Evolutionary conservation across 2,113 vertebrate species (phyloP).

Genomic region (Tragelaphus strepsiceros): DNA sequence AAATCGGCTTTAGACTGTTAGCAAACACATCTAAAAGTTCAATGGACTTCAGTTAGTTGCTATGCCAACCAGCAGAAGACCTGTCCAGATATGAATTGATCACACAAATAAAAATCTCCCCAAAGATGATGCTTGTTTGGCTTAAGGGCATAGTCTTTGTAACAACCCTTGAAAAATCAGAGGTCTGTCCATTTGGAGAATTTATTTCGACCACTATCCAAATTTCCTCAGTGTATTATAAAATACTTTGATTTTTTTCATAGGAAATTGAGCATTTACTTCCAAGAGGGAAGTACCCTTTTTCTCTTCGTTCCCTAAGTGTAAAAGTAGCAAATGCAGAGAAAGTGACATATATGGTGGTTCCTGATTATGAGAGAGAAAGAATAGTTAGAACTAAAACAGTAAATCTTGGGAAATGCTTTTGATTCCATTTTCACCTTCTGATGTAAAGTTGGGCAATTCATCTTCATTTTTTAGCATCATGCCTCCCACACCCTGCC

Average conservation of each 20-base stretch:
- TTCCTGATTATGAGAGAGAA: neutral
- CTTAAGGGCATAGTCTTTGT: conserved; percentile 64
- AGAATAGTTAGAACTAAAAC: neutral
- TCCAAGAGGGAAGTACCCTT: neutral
- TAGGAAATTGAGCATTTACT: conserved; percentile 1
- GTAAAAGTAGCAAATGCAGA: neutral
- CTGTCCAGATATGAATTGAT: conserved; percentile 78
- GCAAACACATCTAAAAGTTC: conserved; percentile 75
- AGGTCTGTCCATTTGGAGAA: conserved; percentile 25
- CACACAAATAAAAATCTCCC: conserved; percentile 76
- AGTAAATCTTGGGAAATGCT: neutral
- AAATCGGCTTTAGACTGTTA: conserved; percentile 66
- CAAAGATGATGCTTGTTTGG: conserved; percentile 71
- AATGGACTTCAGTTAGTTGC: conserved; percentile 77
- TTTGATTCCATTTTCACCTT: neutral
- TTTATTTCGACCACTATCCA: conserved; percentile 56
- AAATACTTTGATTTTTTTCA: neutral
- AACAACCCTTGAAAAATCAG: conserved; percentile 69
- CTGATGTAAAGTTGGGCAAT: neutral
- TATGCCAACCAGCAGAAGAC: conserved; percentile 76
- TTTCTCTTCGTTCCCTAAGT: neutral
- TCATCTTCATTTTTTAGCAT: neutral
- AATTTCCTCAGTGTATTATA: conserved; percentile 40
- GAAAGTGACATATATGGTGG: neutral
- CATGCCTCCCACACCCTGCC: neutral